A percentile compares a stretch with the other conserved stretches of the same genome.
These are phyloP conservation scores for Lycaena phlaeas DNA, from an alignment of 2,888 invertebrate genomes.

Conservation along the genomic window DNA sequence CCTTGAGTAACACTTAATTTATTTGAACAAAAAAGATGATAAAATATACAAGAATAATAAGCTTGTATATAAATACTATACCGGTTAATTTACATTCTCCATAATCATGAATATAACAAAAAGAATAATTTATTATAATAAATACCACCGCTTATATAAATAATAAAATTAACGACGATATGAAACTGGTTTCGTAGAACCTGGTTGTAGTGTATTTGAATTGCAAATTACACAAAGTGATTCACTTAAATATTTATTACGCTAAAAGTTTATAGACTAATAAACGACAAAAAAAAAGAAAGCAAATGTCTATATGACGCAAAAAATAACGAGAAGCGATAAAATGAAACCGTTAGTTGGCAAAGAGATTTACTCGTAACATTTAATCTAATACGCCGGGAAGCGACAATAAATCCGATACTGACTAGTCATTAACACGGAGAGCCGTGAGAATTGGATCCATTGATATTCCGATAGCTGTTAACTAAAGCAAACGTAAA, in stretches of 20 bases:
- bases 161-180: constrained; percentile 6
- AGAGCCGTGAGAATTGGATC: too few species aligned
- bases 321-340: background rate
- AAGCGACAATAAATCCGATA: background rate
- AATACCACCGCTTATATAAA: constrained; percentile 6
- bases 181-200: constrained; percentile 7
- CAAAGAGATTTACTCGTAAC: constrained; percentile 5
- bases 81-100: background rate
- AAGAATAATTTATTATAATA: constrained; percentile 5
- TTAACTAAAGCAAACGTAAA: too few species aligned
- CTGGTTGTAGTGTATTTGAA: background rate
- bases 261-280: constrained; percentile 1
- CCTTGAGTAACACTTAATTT: background rate
- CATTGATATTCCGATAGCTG: too few species aligned
- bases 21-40: background rate
- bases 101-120: background rate
- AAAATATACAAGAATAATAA: background rate
- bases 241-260: constrained; percentile 6
- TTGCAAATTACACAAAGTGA: constrained; percentile 6
- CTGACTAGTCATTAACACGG: too few species aligned
- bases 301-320: constrained; percentile 4
- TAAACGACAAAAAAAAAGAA: constrained; percentile 3
- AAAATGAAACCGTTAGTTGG: constrained; percentile 4
- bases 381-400: background rate
- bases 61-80: background rate